These are phyloP conservation scores for Trinectes maculatus DNA, from an alignment of 2,113 vertebrate species.

Conservation along the genomic window DNA sequence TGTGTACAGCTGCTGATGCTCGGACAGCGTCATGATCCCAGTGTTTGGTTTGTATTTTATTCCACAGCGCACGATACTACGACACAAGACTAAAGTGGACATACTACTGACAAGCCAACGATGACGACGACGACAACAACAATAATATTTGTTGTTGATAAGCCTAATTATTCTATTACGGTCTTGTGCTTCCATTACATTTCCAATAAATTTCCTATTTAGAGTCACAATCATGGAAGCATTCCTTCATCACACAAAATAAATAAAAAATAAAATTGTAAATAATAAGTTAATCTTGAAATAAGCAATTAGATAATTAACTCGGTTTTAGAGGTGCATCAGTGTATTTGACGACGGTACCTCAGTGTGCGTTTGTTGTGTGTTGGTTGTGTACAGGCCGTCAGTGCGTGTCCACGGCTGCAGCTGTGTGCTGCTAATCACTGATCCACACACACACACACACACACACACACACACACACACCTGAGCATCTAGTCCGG, in stretches of 20 bases:
- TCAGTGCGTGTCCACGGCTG: conserved; percentile 19
- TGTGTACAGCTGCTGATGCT: not conserved
- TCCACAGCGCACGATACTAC: not conserved
- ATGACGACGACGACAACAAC: not conserved
- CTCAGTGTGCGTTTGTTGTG: conserved; percentile 4
- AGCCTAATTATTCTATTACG: not conserved
- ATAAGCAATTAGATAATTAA: not conserved
- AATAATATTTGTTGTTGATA: conserved; percentile 5
- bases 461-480: not conserved
- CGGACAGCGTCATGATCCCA: not conserved
- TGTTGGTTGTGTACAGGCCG: conserved; percentile 32
- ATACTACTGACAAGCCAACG: not conserved
- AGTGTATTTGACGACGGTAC: not conserved
- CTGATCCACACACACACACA: conserved; percentile 10
- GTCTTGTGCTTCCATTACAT: not conserved
- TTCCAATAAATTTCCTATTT: not conserved
- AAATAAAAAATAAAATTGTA: not conserved
- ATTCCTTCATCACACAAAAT: not conserved
- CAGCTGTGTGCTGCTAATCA: conserved; percentile 22
- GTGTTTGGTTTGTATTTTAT: conserved; percentile 6
- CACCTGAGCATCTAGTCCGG: conserved; percentile 24
- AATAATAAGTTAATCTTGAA: not conserved
- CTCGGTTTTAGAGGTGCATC: not conserved
- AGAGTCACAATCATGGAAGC: not conserved
- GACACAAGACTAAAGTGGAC: not conserved